Conservation (phyloP, 37 sponge, comb jelly and placozoan genomes). For the Dysidea cf. avara region DNA sequence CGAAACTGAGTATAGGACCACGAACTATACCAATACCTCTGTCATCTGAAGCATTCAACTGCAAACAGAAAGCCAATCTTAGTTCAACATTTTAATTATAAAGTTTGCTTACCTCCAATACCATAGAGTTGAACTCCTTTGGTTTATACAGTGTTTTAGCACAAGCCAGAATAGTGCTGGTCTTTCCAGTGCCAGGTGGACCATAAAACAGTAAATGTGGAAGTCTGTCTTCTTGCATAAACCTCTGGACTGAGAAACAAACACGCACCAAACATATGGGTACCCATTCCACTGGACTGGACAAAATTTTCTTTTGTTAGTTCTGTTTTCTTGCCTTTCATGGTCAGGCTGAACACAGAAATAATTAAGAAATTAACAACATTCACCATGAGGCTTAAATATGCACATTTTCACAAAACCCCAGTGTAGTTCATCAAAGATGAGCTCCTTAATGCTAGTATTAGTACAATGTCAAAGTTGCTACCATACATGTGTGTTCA, state of each 20-base stretch:
- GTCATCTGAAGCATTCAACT: slow-evolving; percentile 99
- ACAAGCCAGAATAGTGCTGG: slow-evolving; percentile 95
- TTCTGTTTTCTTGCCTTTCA: neutral
- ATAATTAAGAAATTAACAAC: too few relatives aligned
- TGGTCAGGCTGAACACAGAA: too few relatives aligned
- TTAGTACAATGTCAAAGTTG: too few relatives aligned
- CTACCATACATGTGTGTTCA: too few relatives aligned
- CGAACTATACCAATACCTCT: slow-evolving; percentile 97
- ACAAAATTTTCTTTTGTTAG: too few relatives aligned
- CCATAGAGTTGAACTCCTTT: slow-evolving; percentile 87
- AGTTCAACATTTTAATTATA: neutral
- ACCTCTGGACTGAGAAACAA: slow-evolving; percentile 71
- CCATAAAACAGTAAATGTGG: slow-evolving; percentile 98
- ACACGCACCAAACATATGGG: neutral
- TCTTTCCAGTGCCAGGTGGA: slow-evolving; percentile 99
- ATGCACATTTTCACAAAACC: too few relatives aligned
- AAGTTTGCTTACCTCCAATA: slow-evolving; percentile 85
- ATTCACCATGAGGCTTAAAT: too few relatives aligned
- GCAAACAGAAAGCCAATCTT: neutral
- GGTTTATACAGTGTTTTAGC: slow-evolving; percentile 78
- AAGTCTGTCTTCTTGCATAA: slow-evolving; percentile 81
- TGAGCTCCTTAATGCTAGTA: too few relatives aligned
- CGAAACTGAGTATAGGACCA: slow-evolving; percentile 88
- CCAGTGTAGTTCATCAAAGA: too few relatives aligned
- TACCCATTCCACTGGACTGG: too few relatives aligned